These are phyloP conservation scores for Zalophus californianus DNA, from an alignment of 2,797 vertebrate species.

Conservation along the genomic window DNA sequence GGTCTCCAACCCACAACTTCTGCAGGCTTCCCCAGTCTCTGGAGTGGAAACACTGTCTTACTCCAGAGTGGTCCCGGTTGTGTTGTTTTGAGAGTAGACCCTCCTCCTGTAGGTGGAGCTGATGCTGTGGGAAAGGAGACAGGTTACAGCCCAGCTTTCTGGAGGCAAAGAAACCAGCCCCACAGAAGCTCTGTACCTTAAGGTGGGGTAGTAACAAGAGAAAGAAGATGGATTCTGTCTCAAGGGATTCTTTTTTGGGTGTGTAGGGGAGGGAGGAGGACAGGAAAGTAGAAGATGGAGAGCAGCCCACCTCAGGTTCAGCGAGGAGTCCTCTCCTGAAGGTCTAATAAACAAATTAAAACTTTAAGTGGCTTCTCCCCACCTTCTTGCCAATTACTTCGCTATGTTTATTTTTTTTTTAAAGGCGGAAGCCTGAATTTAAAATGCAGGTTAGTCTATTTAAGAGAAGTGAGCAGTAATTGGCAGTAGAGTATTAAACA, in stretches of 20 bases:
- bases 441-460: conserved; percentile 63
- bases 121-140: not conserved
- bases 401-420: conserved; percentile 52
- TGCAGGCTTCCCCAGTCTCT: not conserved
- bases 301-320: not conserved
- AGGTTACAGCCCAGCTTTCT: not conserved
- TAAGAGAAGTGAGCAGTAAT: conserved; percentile 58
- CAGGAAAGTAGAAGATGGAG: not conserved
- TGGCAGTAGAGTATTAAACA: conserved; percentile 64
- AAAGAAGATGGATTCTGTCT: not conserved
- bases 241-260: not conserved
- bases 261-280: not conserved
- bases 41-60: not conserved
- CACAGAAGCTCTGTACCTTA: not conserved
- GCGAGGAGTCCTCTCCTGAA: not conserved
- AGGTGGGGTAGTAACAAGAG: not conserved
- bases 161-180: not conserved
- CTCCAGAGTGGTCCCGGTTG: not conserved
- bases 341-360: conserved; percentile 60
- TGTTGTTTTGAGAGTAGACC: not conserved
- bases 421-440: not conserved
- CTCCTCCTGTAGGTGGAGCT: not conserved
- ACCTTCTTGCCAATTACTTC: conserved; percentile 51
- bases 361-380: conserved; percentile 39
- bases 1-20: not conserved